Evolutionary conservation across 1,140 invertebrate genomes (phyloP).

Genomic region (Caenorhabditis latens): DNA sequence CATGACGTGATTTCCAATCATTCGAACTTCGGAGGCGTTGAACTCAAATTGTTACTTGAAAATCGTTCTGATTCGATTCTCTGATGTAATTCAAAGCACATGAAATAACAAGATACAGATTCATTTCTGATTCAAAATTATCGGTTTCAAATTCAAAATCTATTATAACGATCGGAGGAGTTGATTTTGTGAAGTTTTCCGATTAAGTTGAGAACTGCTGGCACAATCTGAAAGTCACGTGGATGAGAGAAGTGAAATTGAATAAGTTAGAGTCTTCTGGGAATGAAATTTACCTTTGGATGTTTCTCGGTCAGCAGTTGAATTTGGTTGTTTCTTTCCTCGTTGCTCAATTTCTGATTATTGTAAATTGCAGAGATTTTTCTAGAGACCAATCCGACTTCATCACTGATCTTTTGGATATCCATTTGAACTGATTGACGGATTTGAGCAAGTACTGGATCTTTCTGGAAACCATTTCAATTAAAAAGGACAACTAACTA

Average conservation of each 20-base stretch:
- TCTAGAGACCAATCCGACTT: conserved; percentile 27
- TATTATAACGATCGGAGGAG: neutral
- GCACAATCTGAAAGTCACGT: conserved; percentile 13
- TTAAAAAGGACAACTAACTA: neutral
- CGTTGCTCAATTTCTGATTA: conserved; percentile 8
- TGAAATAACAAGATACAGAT: conserved; percentile 1
- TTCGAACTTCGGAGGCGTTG: neutral
- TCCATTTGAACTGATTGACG: conserved; percentile 24
- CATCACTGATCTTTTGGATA: conserved; percentile 47
- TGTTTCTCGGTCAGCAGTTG: conserved; percentile 12
- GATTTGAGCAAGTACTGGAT: conserved; percentile 28
- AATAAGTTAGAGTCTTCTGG: too few species aligned
- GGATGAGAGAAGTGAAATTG: neutral
- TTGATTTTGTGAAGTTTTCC: conserved; percentile 49
- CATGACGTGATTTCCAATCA: too few species aligned
- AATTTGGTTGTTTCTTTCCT: conserved; percentile 4
- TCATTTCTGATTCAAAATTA: conserved; percentile 30
- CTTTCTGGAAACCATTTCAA: neutral
- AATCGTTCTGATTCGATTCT: neutral
- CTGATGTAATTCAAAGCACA: neutral
- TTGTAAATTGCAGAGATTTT: conserved; percentile 35
- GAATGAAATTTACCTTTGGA: neutral
- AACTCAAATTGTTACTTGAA: neutral
- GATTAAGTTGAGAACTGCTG: conserved; percentile 27
- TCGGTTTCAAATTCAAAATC: conserved; percentile 10